phyloP scores from a whole-genome alignment of 92 coral and sea anemone genomes.

The Scolanthus callimorphus region DNA sequence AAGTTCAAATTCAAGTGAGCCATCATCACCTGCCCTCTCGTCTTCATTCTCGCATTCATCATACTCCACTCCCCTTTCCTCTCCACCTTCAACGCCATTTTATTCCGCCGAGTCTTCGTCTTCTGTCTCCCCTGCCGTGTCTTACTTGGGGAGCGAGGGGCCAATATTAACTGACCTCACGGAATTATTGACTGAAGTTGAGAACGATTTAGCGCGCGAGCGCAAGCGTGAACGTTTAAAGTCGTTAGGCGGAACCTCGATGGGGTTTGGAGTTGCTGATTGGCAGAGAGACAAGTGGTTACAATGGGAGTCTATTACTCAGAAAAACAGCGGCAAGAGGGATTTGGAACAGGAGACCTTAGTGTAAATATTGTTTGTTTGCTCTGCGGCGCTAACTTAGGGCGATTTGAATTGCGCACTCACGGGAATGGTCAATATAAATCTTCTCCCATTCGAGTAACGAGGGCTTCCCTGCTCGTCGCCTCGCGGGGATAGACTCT shows the following conservation, averaged over 20 bases:
- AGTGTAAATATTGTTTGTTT: too few relatives aligned
- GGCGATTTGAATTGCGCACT: too few relatives aligned
- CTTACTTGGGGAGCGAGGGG: conserved; percentile 56
- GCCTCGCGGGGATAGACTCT: too few relatives aligned
- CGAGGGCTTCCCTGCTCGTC: too few relatives aligned
- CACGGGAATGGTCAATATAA: too few relatives aligned
- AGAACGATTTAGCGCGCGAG: conserved; percentile 61
- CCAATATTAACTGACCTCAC: conserved; percentile 58
- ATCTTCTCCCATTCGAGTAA: too few relatives aligned
- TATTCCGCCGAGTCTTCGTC: conserved; percentile 76
- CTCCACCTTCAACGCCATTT: conserved; percentile 69
- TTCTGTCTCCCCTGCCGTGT: conserved; percentile 62
- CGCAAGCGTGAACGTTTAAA: conserved; percentile 24
- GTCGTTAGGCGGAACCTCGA: conserved; percentile 10
- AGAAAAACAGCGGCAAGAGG: conserved; percentile 53
- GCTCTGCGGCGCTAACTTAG: too few relatives aligned
- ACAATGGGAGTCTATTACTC: conserved; percentile 79
- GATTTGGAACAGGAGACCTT: conserved; percentile 84
- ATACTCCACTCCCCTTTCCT: conserved; percentile 75
- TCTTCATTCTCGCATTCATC: conserved; percentile 63
- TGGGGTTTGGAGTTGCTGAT: conserved; percentile 53
- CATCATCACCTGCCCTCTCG: conserved; percentile 75
- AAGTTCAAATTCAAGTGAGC: conserved; percentile 20
- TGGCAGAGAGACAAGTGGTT: conserved; percentile 81
- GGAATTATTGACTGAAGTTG: conserved; percentile 63